Evolutionary conservation across 1,140 invertebrate genomes (phyloP), one percentile per base, ranked within the genome.

Genomic region (Drosophila trapezifrons): DNA sequence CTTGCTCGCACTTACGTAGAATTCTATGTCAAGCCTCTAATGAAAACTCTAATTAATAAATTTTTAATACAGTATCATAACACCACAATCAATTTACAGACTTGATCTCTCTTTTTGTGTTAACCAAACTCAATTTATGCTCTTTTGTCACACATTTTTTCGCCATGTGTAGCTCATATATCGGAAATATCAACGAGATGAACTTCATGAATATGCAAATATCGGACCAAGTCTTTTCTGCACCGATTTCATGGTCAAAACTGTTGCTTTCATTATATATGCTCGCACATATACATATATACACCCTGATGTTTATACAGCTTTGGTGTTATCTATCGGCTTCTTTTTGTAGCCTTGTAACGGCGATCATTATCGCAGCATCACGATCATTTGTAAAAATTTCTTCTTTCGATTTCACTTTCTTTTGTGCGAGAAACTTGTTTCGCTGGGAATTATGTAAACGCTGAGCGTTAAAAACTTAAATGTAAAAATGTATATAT

Each of bases 201-300:
- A 76, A 78, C 64, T 83, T 84, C 64, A 84, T 83, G 72, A 83
- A 83, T 84, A 83, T 83, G 80, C 80, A 83, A 84, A 83, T 83
- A 55, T 52, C 10, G 29, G 37, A 42, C 55, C 38, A 45, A 49
- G 22, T 49, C 25, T 38, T 71, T 67, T 80, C 67, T 66, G 67
- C 62, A 55, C 17, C 25, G 32, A 76, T 81, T 85, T 85, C 82
- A 85, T 79, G 79, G 83, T 83, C 80, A 83, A n/a, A 20, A 70
- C 69, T 55, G 65, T 77, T 76, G 47, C 38, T 79, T 84, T 70
- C 52, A 55, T 66, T 80, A 76, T 65, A 12, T 15, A 4, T 25
- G 25, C n/a, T n/a, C 25, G 27, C n/a, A 0, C n/a, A 25, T n/a
- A 25, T n/a, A 8, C 8, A 25, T 46, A 46, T n/a, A 22, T 22